A percentile compares a stretch with the other conserved stretches of the same genome.
phyloP scores from a whole-genome alignment of 2,797 vertebrate species.

The Dryobates pubescens region DNA sequence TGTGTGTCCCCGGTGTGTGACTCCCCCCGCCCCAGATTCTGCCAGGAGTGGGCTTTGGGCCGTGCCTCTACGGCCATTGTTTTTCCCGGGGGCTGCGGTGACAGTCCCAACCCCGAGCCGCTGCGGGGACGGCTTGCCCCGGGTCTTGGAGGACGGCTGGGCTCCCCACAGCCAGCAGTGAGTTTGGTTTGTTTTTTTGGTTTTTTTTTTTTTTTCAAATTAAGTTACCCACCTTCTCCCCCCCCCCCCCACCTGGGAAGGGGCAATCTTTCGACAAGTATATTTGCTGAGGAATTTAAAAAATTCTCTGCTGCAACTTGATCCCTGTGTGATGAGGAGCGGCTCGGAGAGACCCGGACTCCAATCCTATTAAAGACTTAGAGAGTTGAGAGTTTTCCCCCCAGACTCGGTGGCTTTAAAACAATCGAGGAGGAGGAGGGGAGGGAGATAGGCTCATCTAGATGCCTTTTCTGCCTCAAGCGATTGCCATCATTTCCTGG shows the following conservation, averaged over 20 bases:
- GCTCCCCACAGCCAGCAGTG: neutral
- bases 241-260: neutral
- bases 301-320: slow-evolving; percentile 90
- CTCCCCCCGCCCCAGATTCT: neutral
- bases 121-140: neutral
- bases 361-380: slow-evolving; percentile 83
- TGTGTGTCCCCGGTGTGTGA: neutral
- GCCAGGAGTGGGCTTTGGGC: neutral
- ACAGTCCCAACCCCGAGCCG: neutral
- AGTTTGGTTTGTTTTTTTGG: neutral
- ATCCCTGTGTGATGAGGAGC: slow-evolving; percentile 88
- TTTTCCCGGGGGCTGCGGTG: neutral
- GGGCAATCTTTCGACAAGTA: slow-evolving; percentile 84
- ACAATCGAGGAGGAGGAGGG: slow-evolving; percentile 52
- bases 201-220: neutral
- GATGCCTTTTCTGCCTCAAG: slow-evolving; percentile 47
- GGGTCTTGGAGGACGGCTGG: neutral
- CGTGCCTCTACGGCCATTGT: neutral
- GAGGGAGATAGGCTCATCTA: slow-evolving; percentile 35
- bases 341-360: slow-evolving; percentile 83
- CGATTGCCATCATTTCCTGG: slow-evolving; percentile 71
- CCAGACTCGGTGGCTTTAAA: slow-evolving; percentile 51
- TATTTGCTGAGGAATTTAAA: slow-evolving; percentile 93
- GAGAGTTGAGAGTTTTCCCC: slow-evolving; percentile 67
- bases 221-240: neutral